A percentile compares a stretch with the other conserved stretches of the same genome.
Evolutionary conservation across 2,888 invertebrate genomes (phyloP).

Genomic region (Spilarctia lutea): DNA sequence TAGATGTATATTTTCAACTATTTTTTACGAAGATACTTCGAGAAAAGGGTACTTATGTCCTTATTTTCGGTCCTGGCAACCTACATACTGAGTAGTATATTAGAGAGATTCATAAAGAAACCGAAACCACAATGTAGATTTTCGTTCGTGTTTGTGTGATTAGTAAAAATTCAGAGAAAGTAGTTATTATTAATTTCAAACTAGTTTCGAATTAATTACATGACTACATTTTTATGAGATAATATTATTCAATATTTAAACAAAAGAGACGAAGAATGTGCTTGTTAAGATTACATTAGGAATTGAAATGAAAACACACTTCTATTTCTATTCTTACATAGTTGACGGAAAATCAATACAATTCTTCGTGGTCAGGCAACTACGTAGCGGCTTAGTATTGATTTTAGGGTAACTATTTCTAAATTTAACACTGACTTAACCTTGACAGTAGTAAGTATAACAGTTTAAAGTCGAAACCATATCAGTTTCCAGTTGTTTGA

Average conservation of each 20-base stretch:
- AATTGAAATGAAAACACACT: neutral
- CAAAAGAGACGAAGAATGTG: neutral
- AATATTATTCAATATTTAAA: neutral
- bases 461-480: neutral
- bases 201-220: neutral
- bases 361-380: neutral
- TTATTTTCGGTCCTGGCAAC: neutral
- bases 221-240: neutral
- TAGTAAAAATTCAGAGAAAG: neutral
- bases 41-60: neutral
- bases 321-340: no score
- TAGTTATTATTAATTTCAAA: neutral
- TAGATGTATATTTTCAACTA: neutral
- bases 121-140: neutral
- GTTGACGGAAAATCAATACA: neutral
- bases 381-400: constrained; percentile 5
- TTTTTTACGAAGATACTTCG: no score
- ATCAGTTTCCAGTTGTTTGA: neutral
- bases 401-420: constrained; percentile 9
- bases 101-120: neutral
- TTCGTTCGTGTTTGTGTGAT: neutral
- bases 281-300: neutral
- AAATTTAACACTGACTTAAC: constrained; percentile 9
- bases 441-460: constrained; percentile 8
- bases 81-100: neutral